These are phyloP conservation scores for Urosaurus nigricauda DNA, from an alignment of 2,797 vertebrate genomes.

Conservation along the genomic window DNA sequence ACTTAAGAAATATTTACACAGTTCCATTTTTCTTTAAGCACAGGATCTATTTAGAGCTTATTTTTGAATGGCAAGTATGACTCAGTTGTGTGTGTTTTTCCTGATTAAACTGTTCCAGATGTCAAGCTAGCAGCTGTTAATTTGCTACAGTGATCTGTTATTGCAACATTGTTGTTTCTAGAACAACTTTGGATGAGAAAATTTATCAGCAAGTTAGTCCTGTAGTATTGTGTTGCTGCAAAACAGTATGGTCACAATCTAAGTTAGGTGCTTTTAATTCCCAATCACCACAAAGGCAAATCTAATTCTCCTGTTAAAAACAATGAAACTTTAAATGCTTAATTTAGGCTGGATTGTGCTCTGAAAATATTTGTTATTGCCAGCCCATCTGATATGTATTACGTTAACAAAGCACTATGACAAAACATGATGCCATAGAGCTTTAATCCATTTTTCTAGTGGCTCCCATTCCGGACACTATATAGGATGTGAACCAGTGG, in stretches of 20 bases:
- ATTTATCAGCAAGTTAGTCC: not conserved
- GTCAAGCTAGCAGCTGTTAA: slow-evolving; percentile 46
- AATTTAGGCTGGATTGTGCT: not conserved
- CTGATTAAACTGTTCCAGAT: slow-evolving; percentile 48
- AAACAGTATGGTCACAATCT: not conserved
- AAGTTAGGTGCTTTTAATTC: not conserved
- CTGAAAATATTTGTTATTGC: not conserved
- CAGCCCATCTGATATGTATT: not conserved
- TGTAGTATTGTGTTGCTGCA: not conserved
- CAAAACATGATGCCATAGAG: not conserved
- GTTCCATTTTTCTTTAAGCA: slow-evolving; percentile 36
- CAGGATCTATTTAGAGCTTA: slow-evolving; percentile 46
- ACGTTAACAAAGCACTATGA: not conserved
- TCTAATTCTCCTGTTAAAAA: not conserved
- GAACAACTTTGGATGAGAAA: slow-evolving; percentile 29
- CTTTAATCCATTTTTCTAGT: no score
- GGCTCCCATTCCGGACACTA: no score
- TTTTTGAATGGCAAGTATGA: slow-evolving; percentile 37
- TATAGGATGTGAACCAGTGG: no score
- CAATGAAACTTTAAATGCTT: not conserved
- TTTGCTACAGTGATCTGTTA: slow-evolving; percentile 52
- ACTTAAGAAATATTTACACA: not conserved
- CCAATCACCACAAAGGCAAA: not conserved
- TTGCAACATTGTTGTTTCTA: slow-evolving; percentile 57
- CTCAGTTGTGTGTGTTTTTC: slow-evolving; percentile 53